Base-by-base conservation (phyloP, 1,140 invertebrate genomes). In the Neodiprion lecontei region DNA sequence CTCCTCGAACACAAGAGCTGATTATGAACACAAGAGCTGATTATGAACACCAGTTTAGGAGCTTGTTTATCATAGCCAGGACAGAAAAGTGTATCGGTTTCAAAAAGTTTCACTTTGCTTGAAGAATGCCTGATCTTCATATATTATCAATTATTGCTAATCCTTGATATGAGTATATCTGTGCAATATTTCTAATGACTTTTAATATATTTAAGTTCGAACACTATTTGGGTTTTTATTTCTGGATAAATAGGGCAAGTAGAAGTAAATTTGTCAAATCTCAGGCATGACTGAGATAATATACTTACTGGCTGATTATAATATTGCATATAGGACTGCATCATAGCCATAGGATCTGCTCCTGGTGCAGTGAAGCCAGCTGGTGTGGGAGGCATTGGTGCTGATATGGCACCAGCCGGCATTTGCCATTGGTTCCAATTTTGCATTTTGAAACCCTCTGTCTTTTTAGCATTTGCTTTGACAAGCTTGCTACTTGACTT, bases 281-380 rank as follows among this genome's bases (percentile, higher is more conserved):
- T 40, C 28, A 40, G 28, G 28, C 28, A 4, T 5, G 1, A 40
- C 2, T 40, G 28, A 40, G 28, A 17, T 61, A 61, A 61, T 67
- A 76, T 84, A 88, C 88, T 87, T 87, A 89, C 88, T 82, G 88
- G 87, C 75, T 89, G 88, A 83, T 84, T 89, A 80, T 88, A 89
- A 81, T 88, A 89, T 79, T 88, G 87, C 87, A 88, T 86, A 76
- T 88, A 88, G 17, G 81, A 79, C 80, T 89, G 87, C 88, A 88
- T 88, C 79, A 83, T 81, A 71, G 87, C 79, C 84, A 86, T 87
- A 53, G 87, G 85, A 80, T 89, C 88, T 75, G 84, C 75, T 79
- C 86, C 87, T 48, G 85, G 69, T 67, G 82, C 69, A 75, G 82
- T 78, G 76, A 87, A 88, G 81, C 85, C 86, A 81, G 83, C 81